Conservation (phyloP, 2,797 vertebrate genomes). For the Emys orbicularis region DNA sequence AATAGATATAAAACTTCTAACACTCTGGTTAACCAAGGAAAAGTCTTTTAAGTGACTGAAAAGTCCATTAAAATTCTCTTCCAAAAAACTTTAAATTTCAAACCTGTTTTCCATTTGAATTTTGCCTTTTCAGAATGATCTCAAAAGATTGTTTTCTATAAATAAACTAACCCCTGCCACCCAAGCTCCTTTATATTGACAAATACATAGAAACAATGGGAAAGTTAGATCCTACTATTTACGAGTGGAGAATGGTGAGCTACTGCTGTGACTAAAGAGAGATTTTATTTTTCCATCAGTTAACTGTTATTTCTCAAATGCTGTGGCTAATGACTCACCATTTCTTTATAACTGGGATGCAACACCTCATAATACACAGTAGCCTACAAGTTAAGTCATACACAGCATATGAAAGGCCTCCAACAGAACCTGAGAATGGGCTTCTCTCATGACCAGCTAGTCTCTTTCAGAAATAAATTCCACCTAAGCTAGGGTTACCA, state of each 20-base stretch:
- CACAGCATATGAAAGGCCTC: background rate
- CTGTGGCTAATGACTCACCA: background rate
- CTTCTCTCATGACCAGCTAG: background rate
- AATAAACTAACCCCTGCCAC: background rate
- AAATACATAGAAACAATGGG: background rate
- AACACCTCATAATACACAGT: background rate
- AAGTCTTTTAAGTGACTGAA: rapidly evolving
- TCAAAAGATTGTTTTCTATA: background rate
- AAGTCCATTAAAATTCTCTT: background rate
- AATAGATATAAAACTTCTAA: background rate
- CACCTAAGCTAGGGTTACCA: background rate
- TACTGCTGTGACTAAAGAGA: background rate
- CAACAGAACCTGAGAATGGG: background rate
- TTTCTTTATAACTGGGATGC: background rate
- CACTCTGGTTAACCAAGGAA: background rate
- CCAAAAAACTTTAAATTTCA: background rate
- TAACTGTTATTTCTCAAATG: background rate
- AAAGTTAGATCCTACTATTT: background rate
- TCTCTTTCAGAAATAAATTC: background rate
- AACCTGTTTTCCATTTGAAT: background rate
- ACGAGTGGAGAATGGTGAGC: background rate
- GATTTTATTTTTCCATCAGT: background rate
- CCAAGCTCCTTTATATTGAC: background rate
- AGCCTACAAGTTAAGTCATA: background rate
- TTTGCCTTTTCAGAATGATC: background rate